These are phyloP conservation scores for Lutraria lutraria DNA, from an alignment of 2,888 invertebrate genomes.

Conservation along the genomic window DNA sequence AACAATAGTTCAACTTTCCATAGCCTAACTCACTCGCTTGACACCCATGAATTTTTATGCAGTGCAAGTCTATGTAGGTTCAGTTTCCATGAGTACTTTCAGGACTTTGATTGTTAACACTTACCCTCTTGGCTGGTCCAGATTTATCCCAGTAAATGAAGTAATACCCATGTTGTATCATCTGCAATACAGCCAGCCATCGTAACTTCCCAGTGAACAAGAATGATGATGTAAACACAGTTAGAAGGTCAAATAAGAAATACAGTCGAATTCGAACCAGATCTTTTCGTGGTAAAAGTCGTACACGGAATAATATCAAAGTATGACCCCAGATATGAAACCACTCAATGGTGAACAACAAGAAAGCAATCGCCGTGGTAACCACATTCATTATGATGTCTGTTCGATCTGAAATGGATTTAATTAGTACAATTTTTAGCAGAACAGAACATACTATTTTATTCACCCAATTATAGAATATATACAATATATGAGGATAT, in stretches of 20 bases:
- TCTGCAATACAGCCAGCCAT: slow-evolving; percentile 80
- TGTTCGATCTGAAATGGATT: neutral
- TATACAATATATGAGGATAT: no score
- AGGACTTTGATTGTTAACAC: neutral
- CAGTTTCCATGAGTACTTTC: no score
- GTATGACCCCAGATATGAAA: slow-evolving; percentile 81
- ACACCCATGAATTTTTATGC: no score
- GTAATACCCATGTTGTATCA: slow-evolving; percentile 81
- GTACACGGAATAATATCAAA: slow-evolving; percentile 78
- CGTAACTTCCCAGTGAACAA: slow-evolving; percentile 76
- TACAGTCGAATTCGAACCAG: slow-evolving; percentile 80
- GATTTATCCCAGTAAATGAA: slow-evolving; percentile 82
- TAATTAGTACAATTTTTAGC: no score
- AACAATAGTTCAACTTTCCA: no score
- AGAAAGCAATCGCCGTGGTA: slow-evolving; percentile 55
- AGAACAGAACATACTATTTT: no score
- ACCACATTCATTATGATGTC: neutral
- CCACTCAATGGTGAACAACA: slow-evolving; percentile 76
- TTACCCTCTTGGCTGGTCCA: slow-evolving; percentile 78
- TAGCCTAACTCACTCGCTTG: no score
- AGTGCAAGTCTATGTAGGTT: no score
- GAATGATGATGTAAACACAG: slow-evolving; percentile 78
- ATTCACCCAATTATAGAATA: no score
- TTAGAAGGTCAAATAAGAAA: slow-evolving; percentile 80
- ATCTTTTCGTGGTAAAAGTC: slow-evolving; percentile 82